Evolutionary conservation across 2,113 vertebrate species (phyloP), one percentile per base, ranked within the genome.

Genomic region (Erythrolamprus reginae): DNA sequence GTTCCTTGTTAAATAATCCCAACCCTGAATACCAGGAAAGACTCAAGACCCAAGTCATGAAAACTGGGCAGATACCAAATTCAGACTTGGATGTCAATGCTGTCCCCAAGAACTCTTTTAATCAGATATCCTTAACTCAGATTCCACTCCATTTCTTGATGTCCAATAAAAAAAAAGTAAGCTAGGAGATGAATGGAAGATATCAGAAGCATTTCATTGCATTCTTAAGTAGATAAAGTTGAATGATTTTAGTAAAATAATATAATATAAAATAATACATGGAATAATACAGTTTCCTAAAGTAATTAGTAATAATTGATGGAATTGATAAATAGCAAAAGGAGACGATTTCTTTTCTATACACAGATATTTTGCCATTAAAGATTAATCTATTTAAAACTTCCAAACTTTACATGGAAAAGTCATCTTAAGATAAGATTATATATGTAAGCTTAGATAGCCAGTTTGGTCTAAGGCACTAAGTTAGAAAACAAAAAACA

Each of bases 371-470:
- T 42, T 90, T 24, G 28, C 21, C 4, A 48, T 47, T 28, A 56
- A 93, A 88, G 86, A 88, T 55, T 5, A 82, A 77, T 51, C 87
- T 86, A 89, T 55, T 26, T 94, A 89, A 91, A 94, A 94, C 47
- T 92, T 87, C 45, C 84, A 85, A 55, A 90, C 87, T 92, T 94
- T 87, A 89, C 48, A 86, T 42, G 92, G 89, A 45, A 89, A 94
- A 93, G 84, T 7, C 88, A 92, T 92, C 2, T 42, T 91, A 89
- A 88, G 86, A 5, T 70, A 58, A 85, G 15, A 7, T 38, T 70
- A 70, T n/a, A 38, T 55, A 91, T 65, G 92, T 86, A 48, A 55
- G 5, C 5, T 58, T 58, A 58, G 9, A 58, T 26, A 26, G 56
- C 9, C 56, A 58, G 56, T 58, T 28, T 58, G 56, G 56, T 58